Base-by-base conservation (phyloP, 30 jellyfish, hydroid and myxozoan genomes). In the Cassiopea xamachana region DNA sequence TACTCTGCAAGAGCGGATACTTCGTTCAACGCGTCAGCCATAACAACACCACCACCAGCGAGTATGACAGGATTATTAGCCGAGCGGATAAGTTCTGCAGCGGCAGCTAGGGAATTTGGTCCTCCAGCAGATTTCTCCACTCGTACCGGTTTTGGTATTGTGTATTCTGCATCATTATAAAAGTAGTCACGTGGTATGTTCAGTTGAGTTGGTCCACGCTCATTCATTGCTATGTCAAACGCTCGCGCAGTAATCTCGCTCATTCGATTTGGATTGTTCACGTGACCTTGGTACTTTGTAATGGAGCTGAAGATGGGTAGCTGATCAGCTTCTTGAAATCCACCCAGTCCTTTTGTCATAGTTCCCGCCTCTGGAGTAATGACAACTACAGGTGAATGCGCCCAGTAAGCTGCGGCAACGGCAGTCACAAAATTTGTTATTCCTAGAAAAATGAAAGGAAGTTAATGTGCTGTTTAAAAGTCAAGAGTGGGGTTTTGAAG, bases 281-380 rank as follows among this genome's bases (percentile, higher is more conserved):
- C 98, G 62, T 93, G 97, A 16, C 97, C 98, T 80, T 93, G 98
- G 72, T 81, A 93, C 79, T 93, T 93, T 44, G 98, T 93, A 58
- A 93, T 82, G 6, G 94, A 49, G 16, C 81, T 64, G 84, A 93
- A 93, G 44, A 93, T 89, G 64, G 97, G 97, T 10, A 93, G 77
- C 77, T 93, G 98, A 69, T 93, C 97, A 1, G 97, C 97, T 76
- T 93, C 98, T 82, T 93, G 98, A 77, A 93, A 93, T 1, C 98
- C 98, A 17, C 98, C 98, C 12, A 93, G 87, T 8, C 98, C 98
- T 83, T 88, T 93, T 7, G 97, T 88, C 74, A 81, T 79, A 3
- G 98, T 93, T n/a, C 97, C 98, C 47, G 98, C 97, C 79, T 93
- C 98, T 6, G 98, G 98, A 46, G 98, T 93, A 75, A 93, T 83